Conservation (phyloP, 2,113 vertebrate species). For the Saiga tatarica region DNA sequence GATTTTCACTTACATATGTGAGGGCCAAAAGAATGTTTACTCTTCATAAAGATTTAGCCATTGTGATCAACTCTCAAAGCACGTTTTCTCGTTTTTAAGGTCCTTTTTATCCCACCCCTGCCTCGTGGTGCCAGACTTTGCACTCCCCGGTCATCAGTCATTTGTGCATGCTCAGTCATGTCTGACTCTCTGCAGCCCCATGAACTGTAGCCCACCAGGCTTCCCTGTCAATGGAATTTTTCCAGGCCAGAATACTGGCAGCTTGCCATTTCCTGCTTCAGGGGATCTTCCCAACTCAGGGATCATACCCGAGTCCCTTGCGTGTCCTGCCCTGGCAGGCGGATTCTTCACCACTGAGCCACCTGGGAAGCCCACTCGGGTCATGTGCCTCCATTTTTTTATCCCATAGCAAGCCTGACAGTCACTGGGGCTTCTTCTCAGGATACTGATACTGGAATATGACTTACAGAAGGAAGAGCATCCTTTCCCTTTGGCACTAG, state of each 20-base stretch:
- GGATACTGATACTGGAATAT: neutral
- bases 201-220: neutral
- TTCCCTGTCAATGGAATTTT: neutral
- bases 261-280: neutral
- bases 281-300: neutral
- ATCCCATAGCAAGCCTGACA: neutral
- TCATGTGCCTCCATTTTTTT: neutral
- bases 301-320: neutral
- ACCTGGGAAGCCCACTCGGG: neutral
- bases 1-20: conserved; percentile 5
- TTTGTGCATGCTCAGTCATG: neutral
- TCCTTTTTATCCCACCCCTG: neutral
- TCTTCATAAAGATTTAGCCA: conserved; percentile 5
- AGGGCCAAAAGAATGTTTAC: neutral
- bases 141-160: neutral
- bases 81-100: neutral
- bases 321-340: neutral
- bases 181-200: neutral
- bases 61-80: neutral
- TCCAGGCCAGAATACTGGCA: neutral
- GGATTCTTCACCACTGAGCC: neutral
- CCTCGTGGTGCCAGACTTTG: neutral
- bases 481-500: conserved; percentile 55
- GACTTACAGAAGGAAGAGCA: neutral
- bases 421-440: neutral